Conservation (phyloP, 2,888 invertebrate species). For the Atethmia centrago region DNA sequence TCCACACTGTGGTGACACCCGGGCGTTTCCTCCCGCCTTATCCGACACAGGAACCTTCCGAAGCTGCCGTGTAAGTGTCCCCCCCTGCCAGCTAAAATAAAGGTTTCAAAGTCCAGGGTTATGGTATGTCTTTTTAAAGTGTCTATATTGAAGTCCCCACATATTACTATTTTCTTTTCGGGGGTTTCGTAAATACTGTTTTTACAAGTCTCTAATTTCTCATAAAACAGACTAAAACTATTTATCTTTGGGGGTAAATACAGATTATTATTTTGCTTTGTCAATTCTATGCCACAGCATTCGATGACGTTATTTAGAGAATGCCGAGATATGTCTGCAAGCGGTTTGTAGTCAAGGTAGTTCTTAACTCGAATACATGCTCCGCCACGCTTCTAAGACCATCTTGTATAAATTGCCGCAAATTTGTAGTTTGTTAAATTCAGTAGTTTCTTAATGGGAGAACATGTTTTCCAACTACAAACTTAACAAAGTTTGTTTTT, state of each 20-base stretch:
- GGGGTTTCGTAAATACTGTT: not conserved
- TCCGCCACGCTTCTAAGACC: not conserved
- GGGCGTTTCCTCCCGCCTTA: too few relatives aligned
- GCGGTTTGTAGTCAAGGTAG: not conserved
- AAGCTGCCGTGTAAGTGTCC: too few relatives aligned
- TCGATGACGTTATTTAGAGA: not conserved
- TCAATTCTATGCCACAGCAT: not conserved
- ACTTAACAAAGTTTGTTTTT: too few relatives aligned
- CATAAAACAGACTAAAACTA: not conserved
- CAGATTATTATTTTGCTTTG: not conserved
- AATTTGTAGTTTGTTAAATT: not conserved
- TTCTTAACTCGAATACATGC: not conserved
- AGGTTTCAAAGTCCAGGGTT: too few relatives aligned
- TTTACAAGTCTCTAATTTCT: not conserved
- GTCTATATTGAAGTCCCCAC: too few relatives aligned
- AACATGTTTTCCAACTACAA: too few relatives aligned
- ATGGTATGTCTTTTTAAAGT: too few relatives aligned
- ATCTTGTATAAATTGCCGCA: not conserved
- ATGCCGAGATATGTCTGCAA: not conserved
- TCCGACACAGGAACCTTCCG: too few relatives aligned
- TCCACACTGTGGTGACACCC: too few relatives aligned
- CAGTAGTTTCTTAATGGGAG: constrained; percentile 6
- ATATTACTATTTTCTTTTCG: too few relatives aligned
- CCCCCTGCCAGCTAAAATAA: too few relatives aligned
- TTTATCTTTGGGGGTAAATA: not conserved